These are phyloP conservation scores for Aproaerema taeniolella DNA, from an alignment of 2,888 invertebrate species.

Conservation along the genomic window DNA sequence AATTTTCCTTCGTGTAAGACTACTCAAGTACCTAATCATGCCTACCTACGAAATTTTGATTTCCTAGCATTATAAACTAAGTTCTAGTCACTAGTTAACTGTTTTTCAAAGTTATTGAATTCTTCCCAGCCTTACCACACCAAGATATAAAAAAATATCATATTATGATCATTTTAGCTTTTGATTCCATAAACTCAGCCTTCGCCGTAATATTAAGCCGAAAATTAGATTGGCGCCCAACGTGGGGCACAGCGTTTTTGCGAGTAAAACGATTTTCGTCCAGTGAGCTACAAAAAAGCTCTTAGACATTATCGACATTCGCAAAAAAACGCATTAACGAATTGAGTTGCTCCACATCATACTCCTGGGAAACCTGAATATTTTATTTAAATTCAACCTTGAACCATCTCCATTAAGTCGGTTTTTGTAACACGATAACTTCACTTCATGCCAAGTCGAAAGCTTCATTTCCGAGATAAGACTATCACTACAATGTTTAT, in stretches of 20 bases:
- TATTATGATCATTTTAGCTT: too few relatives aligned
- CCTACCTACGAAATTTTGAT: too few relatives aligned
- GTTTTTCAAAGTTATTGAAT: too few relatives aligned
- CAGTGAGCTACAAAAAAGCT: not conserved
- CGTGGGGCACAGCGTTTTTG: not conserved
- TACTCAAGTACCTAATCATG: too few relatives aligned
- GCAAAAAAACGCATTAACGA: constrained; percentile 6
- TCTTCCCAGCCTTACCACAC: too few relatives aligned
- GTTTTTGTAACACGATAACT: constrained; percentile 1
- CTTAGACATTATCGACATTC: constrained; percentile 8
- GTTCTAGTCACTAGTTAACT: too few relatives aligned
- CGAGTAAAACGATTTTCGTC: not conserved
- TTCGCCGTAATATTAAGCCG: too few relatives aligned
- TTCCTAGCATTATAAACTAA: too few relatives aligned
- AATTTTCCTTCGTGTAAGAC: too few relatives aligned
- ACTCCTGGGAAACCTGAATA: constrained; percentile 1
- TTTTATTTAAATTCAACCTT: not conserved
- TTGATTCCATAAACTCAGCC: too few relatives aligned
- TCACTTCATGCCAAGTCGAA: constrained; percentile 7
- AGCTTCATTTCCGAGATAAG: not conserved
- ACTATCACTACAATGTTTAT: constrained; percentile 8
- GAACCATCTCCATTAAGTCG: not conserved
- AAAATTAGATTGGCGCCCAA: not conserved
- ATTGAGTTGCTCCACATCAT: not conserved
- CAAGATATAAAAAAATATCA: too few relatives aligned